These are phyloP conservation scores for Megaceryle maxima DNA, from an alignment of 2,113 vertebrate species.

Conservation along the genomic window DNA sequence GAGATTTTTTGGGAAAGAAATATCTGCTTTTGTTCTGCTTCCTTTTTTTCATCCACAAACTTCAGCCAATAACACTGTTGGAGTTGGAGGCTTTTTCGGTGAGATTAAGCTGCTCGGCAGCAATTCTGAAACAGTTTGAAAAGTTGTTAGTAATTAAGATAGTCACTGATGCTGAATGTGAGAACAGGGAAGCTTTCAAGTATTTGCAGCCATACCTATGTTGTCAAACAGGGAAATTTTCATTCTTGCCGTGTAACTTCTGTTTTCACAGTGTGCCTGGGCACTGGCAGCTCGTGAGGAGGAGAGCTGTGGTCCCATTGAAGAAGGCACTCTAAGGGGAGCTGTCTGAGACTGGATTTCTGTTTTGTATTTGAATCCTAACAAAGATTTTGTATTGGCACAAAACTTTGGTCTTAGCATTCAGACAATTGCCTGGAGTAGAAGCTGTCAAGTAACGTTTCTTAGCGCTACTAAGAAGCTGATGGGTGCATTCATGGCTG, in stretches of 20 bases:
- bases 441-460: neutral
- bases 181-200: neutral
- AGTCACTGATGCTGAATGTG: neutral
- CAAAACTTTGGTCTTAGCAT: neutral
- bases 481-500: neutral
- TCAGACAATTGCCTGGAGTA: neutral
- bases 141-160: neutral
- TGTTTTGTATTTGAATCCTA: neutral
- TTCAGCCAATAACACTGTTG: neutral
- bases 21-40: neutral
- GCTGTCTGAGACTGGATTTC: neutral
- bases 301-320: neutral
- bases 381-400: neutral
- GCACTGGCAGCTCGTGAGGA: neutral
- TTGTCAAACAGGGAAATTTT: neutral
- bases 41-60: neutral
- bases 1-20: neutral
- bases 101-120: neutral
- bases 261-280: neutral
- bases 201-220: neutral
- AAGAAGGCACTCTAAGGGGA: neutral
- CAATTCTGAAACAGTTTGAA: neutral
- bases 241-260: neutral
- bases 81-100: neutral
- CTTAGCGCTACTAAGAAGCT: neutral